Base-by-base conservation (phyloP, 2,797 vertebrate genomes). In the Lagodon rhomboides region DNA sequence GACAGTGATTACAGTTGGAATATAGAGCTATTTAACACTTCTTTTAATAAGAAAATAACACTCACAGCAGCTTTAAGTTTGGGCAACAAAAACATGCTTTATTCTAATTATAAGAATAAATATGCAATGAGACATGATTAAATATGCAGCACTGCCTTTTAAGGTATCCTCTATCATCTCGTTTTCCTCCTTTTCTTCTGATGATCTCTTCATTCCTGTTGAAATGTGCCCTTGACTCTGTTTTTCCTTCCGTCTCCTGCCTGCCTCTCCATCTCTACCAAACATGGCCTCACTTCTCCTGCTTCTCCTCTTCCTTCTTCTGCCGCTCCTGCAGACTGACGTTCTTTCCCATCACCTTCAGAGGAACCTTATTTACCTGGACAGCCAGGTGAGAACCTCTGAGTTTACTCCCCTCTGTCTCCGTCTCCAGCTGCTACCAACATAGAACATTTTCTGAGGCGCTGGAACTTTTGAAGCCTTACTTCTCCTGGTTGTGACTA, bases 341-440 rank as follows among this genome's bases (percentile, higher is more conserved):
- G 97, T 99, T 94, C 97, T 99, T 80, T 97, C 96, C 65, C 98
- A 99, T 95, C 98, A 99, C 92, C 98, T 99, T 74, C 98, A 99
- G 95, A 98, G 98, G 96, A 99, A 97, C 95, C 97, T 98, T 93
- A 92, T 97, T 85, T 98, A 97, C 96, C 95, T 99, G 95, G 97
- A 99, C 89, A 96, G 96, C 92, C 98, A 99, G 98, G 98, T 99
- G 97, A 98, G 98, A 92, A 88, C 74, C 22, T 94, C 94, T 71
- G 11, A 68, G 27, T 77, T 63, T 54, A 54, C 62, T 96, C 94
- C 94, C 95, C 91, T 94, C 94, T 87, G 82, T 58, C 49, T 67
- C 23, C 12, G 0, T 47, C 55, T 64, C 2, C 18, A 64, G 34
- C 13, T 65, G 25, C 54, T 71, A 38, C 50, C 43, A 51, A 65